These are phyloP conservation scores for Pangasius mekongensis DNA, from an alignment of 2,797 vertebrate genomes.

Conservation along the genomic window DNA sequence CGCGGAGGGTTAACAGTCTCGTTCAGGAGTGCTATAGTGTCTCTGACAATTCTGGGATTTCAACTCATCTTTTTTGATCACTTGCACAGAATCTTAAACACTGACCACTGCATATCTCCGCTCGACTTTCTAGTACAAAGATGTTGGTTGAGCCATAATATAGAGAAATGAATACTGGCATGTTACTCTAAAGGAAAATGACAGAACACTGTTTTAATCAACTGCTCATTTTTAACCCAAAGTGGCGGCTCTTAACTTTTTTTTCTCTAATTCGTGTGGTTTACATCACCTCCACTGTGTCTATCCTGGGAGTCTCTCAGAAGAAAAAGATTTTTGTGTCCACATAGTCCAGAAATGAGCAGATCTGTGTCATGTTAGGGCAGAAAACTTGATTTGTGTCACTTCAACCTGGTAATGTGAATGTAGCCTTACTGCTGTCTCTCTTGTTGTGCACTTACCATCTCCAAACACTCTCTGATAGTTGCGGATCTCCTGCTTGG, in stretches of 20 bases:
- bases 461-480: slow-evolving; percentile 90
- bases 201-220: background rate
- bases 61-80: background rate
- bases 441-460: slow-evolving; percentile 74
- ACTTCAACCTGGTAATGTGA: background rate
- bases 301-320: background rate
- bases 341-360: background rate
- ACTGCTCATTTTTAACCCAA: background rate
- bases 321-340: background rate
- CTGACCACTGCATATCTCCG: background rate
- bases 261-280: too few species aligned
- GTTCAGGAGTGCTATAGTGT: background rate
- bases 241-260: background rate
- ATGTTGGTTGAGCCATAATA: background rate
- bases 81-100: background rate
- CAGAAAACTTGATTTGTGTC: background rate
- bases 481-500: slow-evolving; percentile 97
- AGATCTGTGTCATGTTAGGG: background rate
- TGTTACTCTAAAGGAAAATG: background rate
- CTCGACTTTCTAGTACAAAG: background rate
- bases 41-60: slow-evolving; percentile 4
- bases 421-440: background rate
- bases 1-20: background rate
- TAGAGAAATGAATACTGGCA: background rate
- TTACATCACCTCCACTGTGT: background rate